phyloP scores from a whole-genome alignment of 2,888 invertebrate genomes.

The Scelioninae gen. 1 region DNA sequence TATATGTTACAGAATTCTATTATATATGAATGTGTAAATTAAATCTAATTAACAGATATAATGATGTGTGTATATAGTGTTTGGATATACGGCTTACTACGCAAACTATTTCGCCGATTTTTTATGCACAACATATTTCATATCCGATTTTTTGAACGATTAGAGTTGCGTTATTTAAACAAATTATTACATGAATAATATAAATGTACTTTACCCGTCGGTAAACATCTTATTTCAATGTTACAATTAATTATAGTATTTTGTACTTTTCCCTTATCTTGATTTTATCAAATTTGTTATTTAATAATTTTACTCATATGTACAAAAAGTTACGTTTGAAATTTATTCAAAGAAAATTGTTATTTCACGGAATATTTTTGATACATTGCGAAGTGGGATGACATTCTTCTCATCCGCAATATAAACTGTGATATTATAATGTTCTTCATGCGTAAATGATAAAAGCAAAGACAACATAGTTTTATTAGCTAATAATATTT shows the following conservation, averaged over 20 bases:
- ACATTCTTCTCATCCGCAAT: constrained; percentile 81
- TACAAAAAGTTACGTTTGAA: constrained; percentile 38
- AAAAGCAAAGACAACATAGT: constrained; percentile 48
- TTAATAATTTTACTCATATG: constrained; percentile 28
- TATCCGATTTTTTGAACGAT: not conserved
- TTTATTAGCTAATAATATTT: constrained; percentile 21
- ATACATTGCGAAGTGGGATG: constrained; percentile 66
- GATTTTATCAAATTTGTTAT: constrained; percentile 33
- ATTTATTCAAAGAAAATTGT: constrained; percentile 52
- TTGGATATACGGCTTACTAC: constrained; percentile 60
- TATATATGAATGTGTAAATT: constrained; percentile 63
- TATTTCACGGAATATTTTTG: constrained; percentile 66
- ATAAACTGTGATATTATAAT: constrained; percentile 83
- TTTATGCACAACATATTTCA: constrained; percentile 21
- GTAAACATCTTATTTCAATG: constrained; percentile 51
- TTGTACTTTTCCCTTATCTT: not conserved
- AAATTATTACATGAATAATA: not conserved
- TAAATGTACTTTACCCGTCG: constrained; percentile 39
- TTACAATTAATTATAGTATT: constrained; percentile 25
- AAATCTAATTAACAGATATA: constrained; percentile 55
- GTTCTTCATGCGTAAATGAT: constrained; percentile 68
- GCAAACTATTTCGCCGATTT: constrained; percentile 53
- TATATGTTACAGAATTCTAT: constrained; percentile 64
- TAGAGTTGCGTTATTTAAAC: constrained; percentile 2
- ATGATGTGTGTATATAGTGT: constrained; percentile 61